Percentiles rank a stretch among this genome's conserved stretches.
These are phyloP conservation scores for Ianthella basta DNA, from an alignment of 37 sponge, comb jelly and placozoan genomes.

Conservation along the genomic window DNA sequence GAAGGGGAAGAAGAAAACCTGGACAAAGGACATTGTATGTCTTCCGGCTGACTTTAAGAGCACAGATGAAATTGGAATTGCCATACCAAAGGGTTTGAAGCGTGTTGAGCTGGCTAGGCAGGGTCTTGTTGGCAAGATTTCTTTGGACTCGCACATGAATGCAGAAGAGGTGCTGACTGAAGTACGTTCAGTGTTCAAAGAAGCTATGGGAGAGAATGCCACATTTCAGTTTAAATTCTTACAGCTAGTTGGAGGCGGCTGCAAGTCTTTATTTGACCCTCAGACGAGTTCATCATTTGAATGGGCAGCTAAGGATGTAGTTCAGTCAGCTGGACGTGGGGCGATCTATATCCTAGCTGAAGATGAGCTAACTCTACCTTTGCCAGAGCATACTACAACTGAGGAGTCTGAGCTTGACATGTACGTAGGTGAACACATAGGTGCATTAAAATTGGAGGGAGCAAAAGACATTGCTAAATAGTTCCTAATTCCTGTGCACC, in stretches of 20 bases:
- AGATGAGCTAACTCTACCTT: no score
- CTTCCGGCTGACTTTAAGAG: background rate
- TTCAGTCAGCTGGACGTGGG: constrained; percentile 21
- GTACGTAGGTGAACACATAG: no score
- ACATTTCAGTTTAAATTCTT: background rate
- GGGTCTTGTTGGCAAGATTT: constrained; percentile 19
- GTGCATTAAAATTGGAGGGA: no score
- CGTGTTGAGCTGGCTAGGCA: background rate
- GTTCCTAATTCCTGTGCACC: constrained; percentile 3
- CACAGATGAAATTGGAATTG: background rate
- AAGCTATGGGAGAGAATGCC: constrained; percentile 4
- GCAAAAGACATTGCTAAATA: no score
- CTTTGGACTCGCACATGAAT: background rate
- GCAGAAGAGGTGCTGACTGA: background rate
- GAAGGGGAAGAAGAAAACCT: constrained; percentile 2
- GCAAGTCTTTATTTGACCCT: constrained; percentile 19
- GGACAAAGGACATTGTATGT: constrained; percentile 33
- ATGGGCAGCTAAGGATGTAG: constrained; percentile 23
- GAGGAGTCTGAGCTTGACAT: no score
- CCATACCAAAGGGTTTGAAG: constrained; percentile 16
- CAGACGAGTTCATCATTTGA: background rate
- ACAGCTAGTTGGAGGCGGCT: constrained; percentile 21
- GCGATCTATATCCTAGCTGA: constrained; percentile 15
- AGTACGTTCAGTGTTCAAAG: constrained; percentile 22
- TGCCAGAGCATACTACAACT: no score